Evolutionary conservation across 2,888 invertebrate genomes (phyloP).

Genomic region (Cyrtodaria siliqua): DNA sequence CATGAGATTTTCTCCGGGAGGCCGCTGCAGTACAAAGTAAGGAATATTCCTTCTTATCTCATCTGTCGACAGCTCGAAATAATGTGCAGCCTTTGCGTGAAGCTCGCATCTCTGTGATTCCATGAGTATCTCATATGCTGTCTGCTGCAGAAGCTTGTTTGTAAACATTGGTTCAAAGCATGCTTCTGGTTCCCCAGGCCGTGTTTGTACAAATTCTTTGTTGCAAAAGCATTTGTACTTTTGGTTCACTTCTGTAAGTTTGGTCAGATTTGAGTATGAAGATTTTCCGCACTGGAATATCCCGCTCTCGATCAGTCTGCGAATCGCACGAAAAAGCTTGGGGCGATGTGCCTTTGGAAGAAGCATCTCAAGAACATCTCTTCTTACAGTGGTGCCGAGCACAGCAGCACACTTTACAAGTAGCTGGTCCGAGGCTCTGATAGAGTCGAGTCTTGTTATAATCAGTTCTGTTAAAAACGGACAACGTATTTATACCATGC

Average conservation of each 20-base stretch:
- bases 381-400: conserved; percentile 68
- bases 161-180: conserved; percentile 65
- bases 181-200: conserved; percentile 24
- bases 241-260: neutral
- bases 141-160: conserved; percentile 75
- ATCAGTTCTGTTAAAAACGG: conserved; percentile 72
- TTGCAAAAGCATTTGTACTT: conserved; percentile 63
- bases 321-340: conserved; percentile 63
- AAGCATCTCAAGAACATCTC: conserved; percentile 70
- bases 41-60: conserved; percentile 65
- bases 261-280: conserved; percentile 9
- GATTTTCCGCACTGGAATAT: conserved; percentile 71
- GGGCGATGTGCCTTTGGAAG: conserved; percentile 69
- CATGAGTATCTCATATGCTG: conserved; percentile 79
- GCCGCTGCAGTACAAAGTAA: conserved; percentile 56
- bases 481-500: no score
- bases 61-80: conserved; percentile 75
- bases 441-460: conserved; percentile 76
- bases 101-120: conserved; percentile 74
- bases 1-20: conserved; percentile 55
- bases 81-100: conserved; percentile 76
- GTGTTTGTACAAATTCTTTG: conserved; percentile 36
- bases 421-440: conserved; percentile 79
- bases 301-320: conserved; percentile 69
- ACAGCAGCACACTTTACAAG: conserved; percentile 80